phyloP scores from a whole-genome alignment of 92 coral and sea anemone genomes.

The Montipora capitata region DNA sequence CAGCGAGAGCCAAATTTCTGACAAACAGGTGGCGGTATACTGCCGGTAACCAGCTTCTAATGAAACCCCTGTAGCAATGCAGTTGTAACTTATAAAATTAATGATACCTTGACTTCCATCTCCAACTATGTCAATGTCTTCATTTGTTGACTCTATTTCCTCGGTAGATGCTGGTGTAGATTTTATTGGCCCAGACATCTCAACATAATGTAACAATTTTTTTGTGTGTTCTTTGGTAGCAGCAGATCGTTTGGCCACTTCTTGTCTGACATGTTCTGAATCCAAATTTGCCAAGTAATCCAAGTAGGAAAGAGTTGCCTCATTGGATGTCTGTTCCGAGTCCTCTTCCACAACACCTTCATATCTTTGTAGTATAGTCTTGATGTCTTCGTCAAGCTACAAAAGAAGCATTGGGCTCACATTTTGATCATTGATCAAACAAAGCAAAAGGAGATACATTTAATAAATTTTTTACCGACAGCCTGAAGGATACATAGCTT shows the following conservation, averaged over 20 bases:
- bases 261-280: slow-evolving; percentile 80
- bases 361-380: slow-evolving; percentile 88
- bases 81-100: too few species aligned
- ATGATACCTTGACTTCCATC: slow-evolving; percentile 56
- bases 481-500: too few species aligned
- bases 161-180: background rate
- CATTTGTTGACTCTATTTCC: slow-evolving; percentile 1
- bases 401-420: background rate
- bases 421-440: too few species aligned
- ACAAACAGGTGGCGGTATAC: too few species aligned
- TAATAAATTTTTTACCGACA: too few species aligned
- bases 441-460: background rate
- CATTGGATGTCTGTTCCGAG: slow-evolving; percentile 86
- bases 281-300: slow-evolving; percentile 84
- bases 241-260: slow-evolving; percentile 80
- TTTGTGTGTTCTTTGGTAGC: slow-evolving; percentile 81
- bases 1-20: too few species aligned
- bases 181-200: slow-evolving; percentile 64
- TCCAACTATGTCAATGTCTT: slow-evolving; percentile 8
- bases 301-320: slow-evolving; percentile 79
- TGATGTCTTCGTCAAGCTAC: slow-evolving; percentile 96
- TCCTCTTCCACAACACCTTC: slow-evolving; percentile 87
- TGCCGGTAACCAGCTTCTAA: too few species aligned
- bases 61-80: too few species aligned
- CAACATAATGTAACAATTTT: slow-evolving; percentile 81